These are phyloP conservation scores for Isotomurus palustris DNA, from an alignment of 2,888 invertebrate genomes.

Conservation along the genomic window DNA sequence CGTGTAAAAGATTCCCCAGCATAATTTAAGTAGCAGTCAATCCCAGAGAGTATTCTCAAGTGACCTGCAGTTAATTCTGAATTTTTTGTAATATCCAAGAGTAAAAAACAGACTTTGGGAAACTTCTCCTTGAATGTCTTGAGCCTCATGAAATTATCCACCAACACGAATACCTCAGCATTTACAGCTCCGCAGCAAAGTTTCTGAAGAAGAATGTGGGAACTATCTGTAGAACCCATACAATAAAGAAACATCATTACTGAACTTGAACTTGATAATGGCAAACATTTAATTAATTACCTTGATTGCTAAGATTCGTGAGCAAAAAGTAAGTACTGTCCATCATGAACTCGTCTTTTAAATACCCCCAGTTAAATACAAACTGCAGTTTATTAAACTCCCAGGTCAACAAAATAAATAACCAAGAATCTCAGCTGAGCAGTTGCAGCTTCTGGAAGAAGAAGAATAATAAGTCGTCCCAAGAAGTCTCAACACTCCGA, in stretches of 20 bases:
- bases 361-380: too few species aligned
- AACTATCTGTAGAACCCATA: slow-evolving; percentile 4
- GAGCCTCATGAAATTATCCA: slow-evolving; percentile 9
- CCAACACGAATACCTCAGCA: slow-evolving; percentile 9
- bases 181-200: not conserved
- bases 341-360: too few species aligned
- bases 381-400: too few species aligned
- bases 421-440: too few species aligned
- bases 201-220: slow-evolving; percentile 10
- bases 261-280: too few species aligned
- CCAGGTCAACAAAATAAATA: too few species aligned
- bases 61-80: not conserved
- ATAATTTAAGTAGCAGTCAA: slow-evolving; percentile 20
- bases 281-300: slow-evolving; percentile 1
- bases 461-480: too few species aligned
- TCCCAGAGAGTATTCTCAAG: slow-evolving; percentile 8
- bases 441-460: too few species aligned
- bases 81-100: slow-evolving; percentile 17
- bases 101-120: slow-evolving; percentile 10
- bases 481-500: too few species aligned
- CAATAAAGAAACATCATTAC: too few species aligned
- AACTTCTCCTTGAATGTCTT: not conserved
- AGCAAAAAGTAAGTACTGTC: slow-evolving; percentile 3
- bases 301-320: not conserved
- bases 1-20: slow-evolving; percentile 1